Evolutionary conservation across 2,113 vertebrate species (phyloP), one percentile per base, ranked within the genome.

Genomic region (Ia io): DNA sequence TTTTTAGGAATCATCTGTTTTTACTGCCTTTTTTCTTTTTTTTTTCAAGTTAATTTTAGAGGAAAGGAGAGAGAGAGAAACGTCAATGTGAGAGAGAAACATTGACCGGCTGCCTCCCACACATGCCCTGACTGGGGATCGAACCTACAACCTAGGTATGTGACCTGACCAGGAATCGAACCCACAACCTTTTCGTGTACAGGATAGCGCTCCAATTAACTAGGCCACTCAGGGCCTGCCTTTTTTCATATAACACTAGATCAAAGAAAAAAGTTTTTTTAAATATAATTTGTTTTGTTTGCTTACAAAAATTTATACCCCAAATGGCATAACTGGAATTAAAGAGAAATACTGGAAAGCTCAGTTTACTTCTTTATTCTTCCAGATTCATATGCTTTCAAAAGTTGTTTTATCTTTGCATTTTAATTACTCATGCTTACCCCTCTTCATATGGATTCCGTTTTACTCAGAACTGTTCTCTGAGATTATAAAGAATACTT

Each of bases 341-440:
- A 82, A 86, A 5, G n/a, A 37, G 6, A 90, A 79, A 70, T 83
- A 91, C 35, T 93, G 18, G 42, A 73, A 92, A 82, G n/a, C 93
- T 95, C 18, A n/a, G 0, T 67, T 93, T 56, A 32, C 93, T 83
- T 96, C 23, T 93, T 82, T 70, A 71, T 84, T 94, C 8, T 79
- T 87, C 28, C 30, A 89, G 42, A 77, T 87, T 87, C 84, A 61
- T 35, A 42, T 77, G 51, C n/a, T 65, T 95, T 95, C 83, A 78
- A 94, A 96, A 86, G n/a, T 23, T 79, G 32, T 79, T 90, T 94
- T 71, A 79, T 74, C 11, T 63, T 96, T 90, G n/a, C 40, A 47
- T 59, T 85, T 89, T 96, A 69, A 49, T 74, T 78, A 74, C 71
- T 84, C 13, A 2, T 73, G 7, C n/a, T 91, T 91, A 1, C 40